These are phyloP conservation scores for Saxicola maurus DNA, from an alignment of 2,797 vertebrate species.

Conservation along the genomic window DNA sequence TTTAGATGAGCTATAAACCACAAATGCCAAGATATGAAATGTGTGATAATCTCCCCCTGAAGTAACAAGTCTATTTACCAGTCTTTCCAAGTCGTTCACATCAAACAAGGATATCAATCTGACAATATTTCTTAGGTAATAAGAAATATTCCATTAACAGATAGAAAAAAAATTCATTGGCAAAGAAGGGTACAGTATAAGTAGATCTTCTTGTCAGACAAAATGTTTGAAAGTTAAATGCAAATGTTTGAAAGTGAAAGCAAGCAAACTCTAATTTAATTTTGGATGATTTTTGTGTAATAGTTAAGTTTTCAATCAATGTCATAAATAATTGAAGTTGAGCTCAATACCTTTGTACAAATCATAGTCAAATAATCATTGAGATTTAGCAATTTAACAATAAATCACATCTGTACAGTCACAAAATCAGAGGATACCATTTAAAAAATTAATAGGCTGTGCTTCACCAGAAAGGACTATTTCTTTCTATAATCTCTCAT, in stretches of 20 bases:
- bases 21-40: neutral
- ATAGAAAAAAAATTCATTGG: neutral
- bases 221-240: no score
- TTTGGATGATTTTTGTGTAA: neutral
- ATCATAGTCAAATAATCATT: neutral
- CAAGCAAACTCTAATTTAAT: neutral
- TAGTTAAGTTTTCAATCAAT: neutral
- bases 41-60: neutral
- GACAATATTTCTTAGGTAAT: neutral
- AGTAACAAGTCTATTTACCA: conserved; percentile 23
- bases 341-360: neutral
- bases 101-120: neutral
- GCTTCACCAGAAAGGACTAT: neutral
- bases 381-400: neutral
- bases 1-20: neutral
- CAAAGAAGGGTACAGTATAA: neutral
- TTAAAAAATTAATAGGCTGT: neutral
- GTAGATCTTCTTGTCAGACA: neutral
- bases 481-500: neutral
- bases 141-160: neutral
- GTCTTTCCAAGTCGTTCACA: neutral
- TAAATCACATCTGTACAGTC: neutral
- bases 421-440: neutral
- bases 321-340: neutral
- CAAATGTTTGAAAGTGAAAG: neutral